A percentile compares a stretch with the other conserved stretches of the same genome.
These are phyloP conservation scores for Petroica traversi DNA, from an alignment of 2,113 vertebrate species.

Conservation along the genomic window DNA sequence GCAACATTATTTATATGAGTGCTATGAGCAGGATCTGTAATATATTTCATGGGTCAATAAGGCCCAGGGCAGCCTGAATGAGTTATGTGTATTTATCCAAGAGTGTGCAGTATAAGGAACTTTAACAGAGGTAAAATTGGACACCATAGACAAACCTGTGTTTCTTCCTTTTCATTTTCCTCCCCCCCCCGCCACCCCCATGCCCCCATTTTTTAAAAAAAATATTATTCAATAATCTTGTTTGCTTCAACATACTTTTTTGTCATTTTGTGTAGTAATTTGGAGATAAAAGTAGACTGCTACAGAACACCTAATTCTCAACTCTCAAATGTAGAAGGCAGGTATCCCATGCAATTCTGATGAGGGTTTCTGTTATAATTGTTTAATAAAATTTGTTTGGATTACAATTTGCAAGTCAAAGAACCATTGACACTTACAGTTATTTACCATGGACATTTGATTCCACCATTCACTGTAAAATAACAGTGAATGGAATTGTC, in stretches of 20 bases:
- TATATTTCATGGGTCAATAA: neutral
- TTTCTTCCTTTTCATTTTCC: neutral
- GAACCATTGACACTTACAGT: neutral
- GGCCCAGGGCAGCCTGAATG: neutral
- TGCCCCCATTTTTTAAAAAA: fast-evolving
- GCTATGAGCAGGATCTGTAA: neutral
- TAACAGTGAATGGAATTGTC: neutral
- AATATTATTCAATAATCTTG: neutral
- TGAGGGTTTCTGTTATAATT: neutral
- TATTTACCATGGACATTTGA: neutral
- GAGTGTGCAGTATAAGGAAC: neutral
- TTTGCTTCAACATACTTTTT: neutral
- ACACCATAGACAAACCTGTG: neutral
- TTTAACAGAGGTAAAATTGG: neutral
- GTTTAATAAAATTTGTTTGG: neutral
- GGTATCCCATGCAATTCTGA: neutral
- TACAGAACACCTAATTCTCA: neutral
- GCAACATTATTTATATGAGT: neutral
- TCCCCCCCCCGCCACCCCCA: too few species aligned
- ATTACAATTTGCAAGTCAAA: neutral
- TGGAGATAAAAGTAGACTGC: neutral
- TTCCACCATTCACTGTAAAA: neutral
- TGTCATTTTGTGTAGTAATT: neutral
- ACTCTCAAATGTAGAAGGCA: neutral
- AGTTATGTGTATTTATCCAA: neutral